A percentile compares a stretch with the other conserved stretches of the same genome.
Evolutionary conservation across 1,140 invertebrate genomes (phyloP).

Genomic region (Hyles vespertilio): DNA sequence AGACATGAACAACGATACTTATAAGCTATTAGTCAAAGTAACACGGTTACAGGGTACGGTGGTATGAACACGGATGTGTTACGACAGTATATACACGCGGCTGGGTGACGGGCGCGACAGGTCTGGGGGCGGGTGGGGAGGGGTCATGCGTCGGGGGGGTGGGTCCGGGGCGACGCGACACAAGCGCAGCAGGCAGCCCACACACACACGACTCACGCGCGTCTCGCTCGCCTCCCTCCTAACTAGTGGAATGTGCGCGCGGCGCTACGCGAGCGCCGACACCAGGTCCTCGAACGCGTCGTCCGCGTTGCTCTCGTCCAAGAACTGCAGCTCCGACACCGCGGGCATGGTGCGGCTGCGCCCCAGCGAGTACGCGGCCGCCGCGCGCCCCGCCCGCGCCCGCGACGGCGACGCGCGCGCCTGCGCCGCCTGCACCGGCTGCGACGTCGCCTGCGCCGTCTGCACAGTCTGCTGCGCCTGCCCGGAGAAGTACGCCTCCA

Average conservation of each 20-base stretch:
- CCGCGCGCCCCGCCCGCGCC: constrained; percentile 44
- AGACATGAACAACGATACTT: constrained; percentile 54
- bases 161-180: constrained; percentile 35
- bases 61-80: constrained; percentile 32
- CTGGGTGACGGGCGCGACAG: constrained; percentile 16
- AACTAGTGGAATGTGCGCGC: constrained; percentile 62
- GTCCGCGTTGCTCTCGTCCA: constrained; percentile 84
- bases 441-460: constrained; percentile 31
- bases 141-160: constrained; percentile 18
- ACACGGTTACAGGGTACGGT: constrained; percentile 58
- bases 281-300: constrained; percentile 86
- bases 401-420: constrained; percentile 53
- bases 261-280: constrained; percentile 72
- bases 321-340: constrained; percentile 78
- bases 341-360: constrained; percentile 85
- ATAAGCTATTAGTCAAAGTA: constrained; percentile 72
- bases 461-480: constrained; percentile 51
- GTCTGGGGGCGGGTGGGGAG: constrained; percentile 15
- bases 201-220: constrained; percentile 73
- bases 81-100: constrained; percentile 38
- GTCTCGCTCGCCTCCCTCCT: constrained; percentile 57
- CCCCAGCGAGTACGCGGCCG: constrained; percentile 73
- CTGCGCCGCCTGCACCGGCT: constrained; percentile 32
- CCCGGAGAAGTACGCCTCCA: constrained; percentile 86
- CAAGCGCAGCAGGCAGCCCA: constrained; percentile 60